These are phyloP conservation scores for Labeo catla DNA, from an alignment of 2,113 vertebrate species.

Conservation along the genomic window DNA sequence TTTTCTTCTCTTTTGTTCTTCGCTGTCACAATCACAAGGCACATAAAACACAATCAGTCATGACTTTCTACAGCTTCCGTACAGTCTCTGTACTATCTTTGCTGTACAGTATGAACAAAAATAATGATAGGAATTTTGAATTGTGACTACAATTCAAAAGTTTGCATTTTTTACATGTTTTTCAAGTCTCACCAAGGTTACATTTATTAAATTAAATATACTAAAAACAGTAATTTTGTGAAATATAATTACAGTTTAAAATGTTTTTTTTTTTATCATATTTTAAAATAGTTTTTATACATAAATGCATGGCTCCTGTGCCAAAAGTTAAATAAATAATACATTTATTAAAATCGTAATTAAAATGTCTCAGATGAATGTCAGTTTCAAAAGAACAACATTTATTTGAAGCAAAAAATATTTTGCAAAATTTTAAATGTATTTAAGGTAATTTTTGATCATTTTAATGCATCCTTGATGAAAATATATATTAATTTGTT, in stretches of 20 bases:
- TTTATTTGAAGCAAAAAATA: background rate
- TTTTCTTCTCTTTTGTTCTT: slow-evolving; percentile 43
- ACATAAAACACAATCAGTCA: background rate
- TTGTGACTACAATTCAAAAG: background rate
- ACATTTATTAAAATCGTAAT: too few species aligned
- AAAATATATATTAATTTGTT: background rate
- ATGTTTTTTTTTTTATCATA: background rate
- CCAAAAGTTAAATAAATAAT: too few species aligned
- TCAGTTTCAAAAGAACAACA: background rate
- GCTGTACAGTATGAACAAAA: background rate
- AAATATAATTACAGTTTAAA: background rate
- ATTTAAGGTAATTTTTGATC: background rate
- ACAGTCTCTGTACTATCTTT: background rate
- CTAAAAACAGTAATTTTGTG: background rate
- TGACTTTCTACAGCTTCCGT: slow-evolving; percentile 2
- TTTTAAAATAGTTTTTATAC: background rate
- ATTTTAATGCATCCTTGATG: background rate
- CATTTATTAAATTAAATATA: background rate
- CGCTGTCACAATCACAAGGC: background rate
- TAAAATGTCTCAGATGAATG: too few species aligned
- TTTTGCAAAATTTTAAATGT: background rate
- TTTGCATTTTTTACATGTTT: background rate
- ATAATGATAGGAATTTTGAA: background rate
- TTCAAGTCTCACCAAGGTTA: background rate
- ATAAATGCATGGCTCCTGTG: too few species aligned